A percentile compares a stretch with the other conserved stretches of the same genome.
Conservation (phyloP, 1,140 invertebrate genomes). For the Melipona quadrifasciata region DNA sequence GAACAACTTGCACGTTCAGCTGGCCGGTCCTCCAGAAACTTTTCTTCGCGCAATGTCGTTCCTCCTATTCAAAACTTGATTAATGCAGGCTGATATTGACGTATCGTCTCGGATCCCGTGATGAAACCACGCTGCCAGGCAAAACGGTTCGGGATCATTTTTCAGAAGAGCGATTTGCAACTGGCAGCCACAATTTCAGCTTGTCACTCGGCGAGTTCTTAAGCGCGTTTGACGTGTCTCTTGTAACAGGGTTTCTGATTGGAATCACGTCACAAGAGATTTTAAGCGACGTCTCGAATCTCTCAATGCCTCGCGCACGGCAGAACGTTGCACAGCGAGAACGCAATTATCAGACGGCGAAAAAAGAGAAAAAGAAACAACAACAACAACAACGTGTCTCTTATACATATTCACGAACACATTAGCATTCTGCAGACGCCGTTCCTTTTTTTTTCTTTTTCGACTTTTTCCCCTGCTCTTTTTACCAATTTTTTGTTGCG, state of each 20-base stretch:
- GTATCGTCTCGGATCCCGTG: not conserved
- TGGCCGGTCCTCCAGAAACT: not conserved
- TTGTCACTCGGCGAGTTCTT: not conserved
- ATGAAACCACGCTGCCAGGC: not conserved
- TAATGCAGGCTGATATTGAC: conserved; percentile 5
- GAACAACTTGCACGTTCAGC: conserved; percentile 11
- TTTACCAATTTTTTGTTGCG: not conserved
- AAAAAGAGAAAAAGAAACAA: not conserved
- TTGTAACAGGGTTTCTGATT: not conserved
- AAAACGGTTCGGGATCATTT: conserved; percentile 2
- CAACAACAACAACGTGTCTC: not conserved
- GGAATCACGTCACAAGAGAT: not conserved
- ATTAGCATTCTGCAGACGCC: not conserved
- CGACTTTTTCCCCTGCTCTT: no score
- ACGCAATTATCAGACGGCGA: conserved; percentile 3
- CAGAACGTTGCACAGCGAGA: not conserved
- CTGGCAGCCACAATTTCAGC: conserved; percentile 4
- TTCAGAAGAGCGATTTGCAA: conserved; percentile 2
- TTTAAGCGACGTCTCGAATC: conserved; percentile 4
- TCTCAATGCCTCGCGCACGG: not conserved
- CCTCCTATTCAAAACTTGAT: not conserved
- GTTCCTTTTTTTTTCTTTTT: no score
- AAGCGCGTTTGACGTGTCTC: not conserved
- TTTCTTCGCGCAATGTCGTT: not conserved
- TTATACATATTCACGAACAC: conserved; percentile 10